Base-by-base conservation (phyloP, 1,140 invertebrate genomes). In the Macrotrachela quadricornifera region DNA sequence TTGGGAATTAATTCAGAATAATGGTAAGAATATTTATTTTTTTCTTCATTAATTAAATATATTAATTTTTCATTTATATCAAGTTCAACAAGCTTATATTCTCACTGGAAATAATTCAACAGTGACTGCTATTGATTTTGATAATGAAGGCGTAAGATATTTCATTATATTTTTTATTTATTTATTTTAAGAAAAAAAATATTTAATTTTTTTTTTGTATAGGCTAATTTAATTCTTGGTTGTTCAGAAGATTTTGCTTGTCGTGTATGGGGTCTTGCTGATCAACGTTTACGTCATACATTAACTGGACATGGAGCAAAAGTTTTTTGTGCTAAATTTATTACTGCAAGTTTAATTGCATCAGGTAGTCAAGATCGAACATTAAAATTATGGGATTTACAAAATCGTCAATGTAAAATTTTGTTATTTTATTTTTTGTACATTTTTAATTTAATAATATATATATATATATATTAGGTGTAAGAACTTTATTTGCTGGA, bases 231-330 rank as follows among this genome's bases (percentile, higher is more conserved):
- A 58, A 76, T 94, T 51, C 73, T 94, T 38, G 88, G 80, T 46
- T 83, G 87, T 17, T 91, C 85, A 37, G 87, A 86, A 69, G 90
- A 95, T 71, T 88, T 84, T 68, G 87, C 88, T 0, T 84, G 83
- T 64, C 75, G 88, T 49, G 82, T 95, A 38, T 95, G 90, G 90
- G 85, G 82, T 8, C 77, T 92, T 39, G 74, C 68, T 47, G 87
- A 94, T 73, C 80, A 81, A 65, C 77, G 86, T 64, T 73, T 92
- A 66, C 79, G 84, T 80, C 85, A 91, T 67, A 92, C 88, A 37
- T 71, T 97, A 59, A 95, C 90, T 50, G 91, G 90, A 46, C 91
- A 96, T 73, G 84, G 82, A 63, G 85, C 80, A 38, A 95, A 94
- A 75, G 86, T 74, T 10, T 66, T 72, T 38, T 68, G 64, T 56